Evolutionary conservation across 1,140 invertebrate genomes (phyloP), one percentile per base, ranked within the genome.

Genomic region (Drosophila trapezifrons): DNA sequence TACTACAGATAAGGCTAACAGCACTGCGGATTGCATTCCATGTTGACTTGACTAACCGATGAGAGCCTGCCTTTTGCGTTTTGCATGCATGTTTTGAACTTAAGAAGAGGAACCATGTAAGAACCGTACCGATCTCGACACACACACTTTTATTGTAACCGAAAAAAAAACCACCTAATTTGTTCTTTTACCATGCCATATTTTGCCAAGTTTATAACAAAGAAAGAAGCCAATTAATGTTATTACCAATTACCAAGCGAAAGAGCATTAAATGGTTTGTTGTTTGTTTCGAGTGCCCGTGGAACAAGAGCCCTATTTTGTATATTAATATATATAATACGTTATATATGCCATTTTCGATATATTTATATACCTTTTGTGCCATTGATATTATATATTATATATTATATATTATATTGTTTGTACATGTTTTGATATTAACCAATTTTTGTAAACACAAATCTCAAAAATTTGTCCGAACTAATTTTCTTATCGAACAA

Each of bases 401-500:
- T 76, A 64, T 79, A 76, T 62, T 77, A 66, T 77, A 66, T 73
- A 64, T 63, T 75, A 76, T 87, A 69, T 86, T 82, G 78, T 86
- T 69, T 82, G 76, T 86, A 90, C 59, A 77, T 90, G 79, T 86
- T 90, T 76, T 89, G 52, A 64, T 79, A 90, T 90, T 90, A 84
- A 89, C 81, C 72, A 84, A 84, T 71, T 87, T 89, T 83, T 89
- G 83, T 82, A 83, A 86, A 85, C 60, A 85, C 82, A 81, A 69
- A 78, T 78, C 54, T 80, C 78, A 89, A 90, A 91, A 92, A 85
- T 85, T 91, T 92, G 90, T 91, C 90, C 91, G 90, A 91, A 92
- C 91, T 91, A 91, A 91, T 92, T 92, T 92, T 92, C 91, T 92
- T 92, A 92, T 83, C 91, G 91, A 92, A 92, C 90, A 92, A 90